Conservation (phyloP, 1,140 invertebrate genomes). For the Akabosia matsudoensis region DNA sequence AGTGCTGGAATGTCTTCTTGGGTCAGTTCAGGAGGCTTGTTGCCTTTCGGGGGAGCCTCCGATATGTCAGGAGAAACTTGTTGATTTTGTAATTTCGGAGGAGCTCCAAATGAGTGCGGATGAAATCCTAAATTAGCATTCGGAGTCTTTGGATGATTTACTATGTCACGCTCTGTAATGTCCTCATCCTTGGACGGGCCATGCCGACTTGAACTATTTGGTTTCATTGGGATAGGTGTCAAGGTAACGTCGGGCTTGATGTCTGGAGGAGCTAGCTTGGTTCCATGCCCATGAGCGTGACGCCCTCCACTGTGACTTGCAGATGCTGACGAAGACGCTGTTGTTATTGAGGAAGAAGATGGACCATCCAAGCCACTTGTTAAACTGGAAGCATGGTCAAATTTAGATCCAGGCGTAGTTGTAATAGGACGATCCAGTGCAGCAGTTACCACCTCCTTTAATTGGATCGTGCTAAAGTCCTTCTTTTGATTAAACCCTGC, state of each 20-base stretch:
- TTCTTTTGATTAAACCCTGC: neutral
- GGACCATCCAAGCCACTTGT: slow-evolving; percentile 19
- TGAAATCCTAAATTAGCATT: slow-evolving; percentile 5
- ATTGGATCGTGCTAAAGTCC: slow-evolving; percentile 37
- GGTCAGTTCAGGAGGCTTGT: slow-evolving; percentile 27
- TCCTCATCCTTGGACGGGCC: slow-evolving; percentile 27
- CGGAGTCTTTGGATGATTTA: slow-evolving; percentile 24
- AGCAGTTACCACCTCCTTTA: slow-evolving; percentile 41
- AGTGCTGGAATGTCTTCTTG: slow-evolving; percentile 23
- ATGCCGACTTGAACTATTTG: slow-evolving; percentile 7
- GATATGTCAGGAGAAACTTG: slow-evolving; percentile 28
- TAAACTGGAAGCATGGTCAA: slow-evolving; percentile 27
- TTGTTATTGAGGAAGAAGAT: neutral
- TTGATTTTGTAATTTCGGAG: slow-evolving; percentile 32
- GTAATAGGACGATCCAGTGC: slow-evolving; percentile 41
- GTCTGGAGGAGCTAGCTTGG: slow-evolving; percentile 43
- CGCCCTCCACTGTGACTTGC: neutral
- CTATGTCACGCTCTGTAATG: neutral
- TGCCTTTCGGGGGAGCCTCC: slow-evolving; percentile 12
- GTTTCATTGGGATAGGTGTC: slow-evolving; percentile 37
- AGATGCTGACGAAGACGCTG: neutral
- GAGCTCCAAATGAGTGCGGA: slow-evolving; percentile 35
- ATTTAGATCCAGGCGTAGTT: slow-evolving; percentile 29
- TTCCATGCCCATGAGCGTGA: slow-evolving; percentile 6
- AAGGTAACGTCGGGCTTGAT: slow-evolving; percentile 46